phyloP scores from a whole-genome alignment of 2,797 vertebrate genomes.

The Phataginus tetradactyla region DNA sequence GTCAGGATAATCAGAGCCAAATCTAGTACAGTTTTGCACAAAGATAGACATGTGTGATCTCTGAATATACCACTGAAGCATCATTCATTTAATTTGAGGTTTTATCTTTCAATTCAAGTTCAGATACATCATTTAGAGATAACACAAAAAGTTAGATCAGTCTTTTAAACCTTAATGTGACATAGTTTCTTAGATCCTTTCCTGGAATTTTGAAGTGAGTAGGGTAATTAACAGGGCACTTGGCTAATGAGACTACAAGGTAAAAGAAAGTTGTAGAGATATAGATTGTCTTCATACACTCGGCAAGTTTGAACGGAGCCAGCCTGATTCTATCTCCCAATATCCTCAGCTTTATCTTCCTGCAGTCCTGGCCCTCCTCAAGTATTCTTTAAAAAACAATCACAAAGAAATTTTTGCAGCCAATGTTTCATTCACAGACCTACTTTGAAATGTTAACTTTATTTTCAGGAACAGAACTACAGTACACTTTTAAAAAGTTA shows the following conservation, averaged over 20 bases:
- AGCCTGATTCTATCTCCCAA: neutral
- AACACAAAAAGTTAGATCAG: neutral
- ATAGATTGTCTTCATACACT: neutral
- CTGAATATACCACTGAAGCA: neutral
- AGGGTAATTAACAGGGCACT: neutral
- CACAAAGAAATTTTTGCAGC: neutral
- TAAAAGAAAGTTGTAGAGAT: neutral
- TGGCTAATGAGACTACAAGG: neutral
- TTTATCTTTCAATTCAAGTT: neutral
- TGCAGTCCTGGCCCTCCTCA: neutral
- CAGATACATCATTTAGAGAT: neutral
- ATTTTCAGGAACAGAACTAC: neutral
- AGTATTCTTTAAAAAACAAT: neutral
- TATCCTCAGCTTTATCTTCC: neutral
- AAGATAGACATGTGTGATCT: neutral
- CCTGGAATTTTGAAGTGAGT: neutral
- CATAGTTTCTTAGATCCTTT: neutral
- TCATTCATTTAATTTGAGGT: neutral
- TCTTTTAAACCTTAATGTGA: neutral
- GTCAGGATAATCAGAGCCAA: neutral
- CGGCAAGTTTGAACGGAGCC: neutral
- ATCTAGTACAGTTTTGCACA: neutral
- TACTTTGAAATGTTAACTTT: constrained; percentile 32
- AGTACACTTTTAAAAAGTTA: neutral
- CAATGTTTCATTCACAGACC: neutral